Conservation (phyloP, 2,113 vertebrate species). For the Isichthys henryi region DNA sequence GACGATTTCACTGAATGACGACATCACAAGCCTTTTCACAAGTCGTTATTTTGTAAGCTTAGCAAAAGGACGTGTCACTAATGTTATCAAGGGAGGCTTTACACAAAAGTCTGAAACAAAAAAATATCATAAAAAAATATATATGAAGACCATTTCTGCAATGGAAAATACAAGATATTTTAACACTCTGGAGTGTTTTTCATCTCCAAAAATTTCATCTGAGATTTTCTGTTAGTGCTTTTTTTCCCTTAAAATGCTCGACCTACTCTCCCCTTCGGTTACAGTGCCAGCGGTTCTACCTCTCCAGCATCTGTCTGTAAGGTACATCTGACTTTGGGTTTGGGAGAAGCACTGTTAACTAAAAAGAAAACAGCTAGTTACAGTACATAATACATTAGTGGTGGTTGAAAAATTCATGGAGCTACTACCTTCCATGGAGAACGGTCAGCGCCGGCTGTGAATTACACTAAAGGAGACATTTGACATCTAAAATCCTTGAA, state of each 20-base stretch:
- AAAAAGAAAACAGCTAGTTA: conserved; percentile 9
- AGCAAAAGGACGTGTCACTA: background rate
- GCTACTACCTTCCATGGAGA: background rate
- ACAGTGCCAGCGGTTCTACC: conserved; percentile 29
- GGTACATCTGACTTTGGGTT: conserved; percentile 16
- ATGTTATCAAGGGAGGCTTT: background rate
- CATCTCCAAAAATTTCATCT: conserved; percentile 37
- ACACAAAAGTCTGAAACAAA: background rate
- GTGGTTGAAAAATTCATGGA: background rate
- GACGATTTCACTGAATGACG: background rate
- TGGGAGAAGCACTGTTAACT: conserved; percentile 27
- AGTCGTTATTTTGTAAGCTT: background rate
- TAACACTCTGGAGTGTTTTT: conserved; percentile 30
- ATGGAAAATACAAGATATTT: conserved; percentile 16
- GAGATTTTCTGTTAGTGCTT: conserved; percentile 47
- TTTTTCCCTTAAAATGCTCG: conserved; percentile 37
- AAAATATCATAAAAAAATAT: background rate
- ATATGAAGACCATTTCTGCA: background rate
- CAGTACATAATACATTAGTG: background rate
- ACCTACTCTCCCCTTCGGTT: conserved; percentile 38
- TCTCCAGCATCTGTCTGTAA: conserved; percentile 21
- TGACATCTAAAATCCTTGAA: background rate
- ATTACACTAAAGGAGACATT: background rate
- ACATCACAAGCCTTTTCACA: background rate
- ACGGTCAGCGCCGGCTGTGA: background rate